Conservation (phyloP, 2,888 invertebrate species). For the Lasioglossum vierecki region DNA sequence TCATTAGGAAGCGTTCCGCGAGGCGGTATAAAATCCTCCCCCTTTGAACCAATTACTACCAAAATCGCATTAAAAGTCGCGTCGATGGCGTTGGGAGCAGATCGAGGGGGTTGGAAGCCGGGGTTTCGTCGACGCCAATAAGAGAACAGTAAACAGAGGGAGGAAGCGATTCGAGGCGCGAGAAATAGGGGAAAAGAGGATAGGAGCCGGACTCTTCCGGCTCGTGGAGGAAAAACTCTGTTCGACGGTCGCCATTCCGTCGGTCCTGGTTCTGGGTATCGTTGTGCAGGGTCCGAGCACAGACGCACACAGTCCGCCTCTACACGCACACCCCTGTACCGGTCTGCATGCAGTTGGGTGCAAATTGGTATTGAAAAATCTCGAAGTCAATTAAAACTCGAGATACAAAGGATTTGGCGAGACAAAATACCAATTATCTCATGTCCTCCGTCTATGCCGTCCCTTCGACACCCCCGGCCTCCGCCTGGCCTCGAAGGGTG, state of each 20-base stretch:
- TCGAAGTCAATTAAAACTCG: conserved; percentile 79
- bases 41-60: conserved; percentile 25
- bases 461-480: conserved; percentile 47
- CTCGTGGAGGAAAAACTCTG: conserved; percentile 41
- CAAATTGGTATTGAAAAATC: conserved; percentile 77
- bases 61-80: conserved; percentile 37
- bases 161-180: conserved; percentile 54
- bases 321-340: conserved; percentile 15
- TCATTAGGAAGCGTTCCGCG: not conserved
- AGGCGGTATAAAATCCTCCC: conserved; percentile 18
- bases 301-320: conserved; percentile 17
- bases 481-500: conserved; percentile 38
- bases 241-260: conserved; percentile 68
- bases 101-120: not conserved
- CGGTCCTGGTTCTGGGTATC: conserved; percentile 43
- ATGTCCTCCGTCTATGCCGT: conserved; percentile 64
- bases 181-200: conserved; percentile 38
- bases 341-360: conserved; percentile 66
- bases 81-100: conserved; percentile 33
- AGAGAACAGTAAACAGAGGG: conserved; percentile 57
- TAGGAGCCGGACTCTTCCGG: conserved; percentile 45
- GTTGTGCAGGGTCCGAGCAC: conserved; percentile 21
- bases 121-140: conserved; percentile 36
- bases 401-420: conserved; percentile 78
- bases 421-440: conserved; percentile 81